These are phyloP conservation scores for Cerastis rubricosa DNA, from an alignment of 2,888 invertebrate species.

Conservation along the genomic window DNA sequence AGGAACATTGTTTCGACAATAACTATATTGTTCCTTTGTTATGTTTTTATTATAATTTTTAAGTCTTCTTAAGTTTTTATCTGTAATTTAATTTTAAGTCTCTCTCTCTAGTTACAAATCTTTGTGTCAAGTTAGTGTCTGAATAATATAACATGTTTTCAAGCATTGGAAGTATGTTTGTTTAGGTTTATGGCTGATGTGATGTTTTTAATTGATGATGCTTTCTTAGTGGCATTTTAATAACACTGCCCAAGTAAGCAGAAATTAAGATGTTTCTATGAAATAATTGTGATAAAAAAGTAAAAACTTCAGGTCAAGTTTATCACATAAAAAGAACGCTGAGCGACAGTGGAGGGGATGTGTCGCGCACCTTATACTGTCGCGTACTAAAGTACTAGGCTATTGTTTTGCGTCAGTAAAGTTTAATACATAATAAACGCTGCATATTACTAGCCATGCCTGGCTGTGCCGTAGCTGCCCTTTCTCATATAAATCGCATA, in stretches of 20 bases:
- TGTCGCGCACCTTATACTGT: neutral
- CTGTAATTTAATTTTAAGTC: neutral
- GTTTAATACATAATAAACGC: constrained; percentile 31
- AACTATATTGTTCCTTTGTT: neutral
- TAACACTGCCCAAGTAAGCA: neutral
- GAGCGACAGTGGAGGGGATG: neutral
- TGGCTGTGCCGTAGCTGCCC: constrained; percentile 20
- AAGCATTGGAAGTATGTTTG: neutral
- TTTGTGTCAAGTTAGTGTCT: neutral
- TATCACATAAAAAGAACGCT: neutral
- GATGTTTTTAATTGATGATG: constrained; percentile 1
- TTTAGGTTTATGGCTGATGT: neutral
- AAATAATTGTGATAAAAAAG: neutral
- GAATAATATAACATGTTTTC: constrained; percentile 1
- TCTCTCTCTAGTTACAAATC: neutral
- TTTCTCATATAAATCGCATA: constrained; percentile 38
- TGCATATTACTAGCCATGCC: constrained; percentile 19
- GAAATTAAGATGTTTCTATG: neutral
- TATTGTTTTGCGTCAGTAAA: constrained; percentile 45
- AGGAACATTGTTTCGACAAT: neutral
- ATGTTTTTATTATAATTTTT: neutral
- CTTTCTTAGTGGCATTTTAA: neutral
- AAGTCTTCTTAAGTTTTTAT: too few species aligned
- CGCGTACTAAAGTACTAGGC: neutral
- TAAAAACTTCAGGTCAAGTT: neutral